Conservation (phyloP, 92 coral and sea anemone genomes). For the Porites rus region DNA sequence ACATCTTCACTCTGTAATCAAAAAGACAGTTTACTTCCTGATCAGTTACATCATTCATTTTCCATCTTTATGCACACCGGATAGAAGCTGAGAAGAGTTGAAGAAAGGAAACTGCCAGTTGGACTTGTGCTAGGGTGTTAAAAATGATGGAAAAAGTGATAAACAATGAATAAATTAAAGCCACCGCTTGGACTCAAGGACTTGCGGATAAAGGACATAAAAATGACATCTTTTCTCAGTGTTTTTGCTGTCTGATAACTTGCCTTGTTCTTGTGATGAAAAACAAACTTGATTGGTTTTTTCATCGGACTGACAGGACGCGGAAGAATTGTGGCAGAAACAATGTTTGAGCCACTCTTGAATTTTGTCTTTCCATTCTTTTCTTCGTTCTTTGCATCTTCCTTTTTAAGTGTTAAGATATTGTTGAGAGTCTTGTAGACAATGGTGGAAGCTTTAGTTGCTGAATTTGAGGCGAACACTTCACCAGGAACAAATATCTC, state of each 20-base stretch:
- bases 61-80: too few relatives aligned
- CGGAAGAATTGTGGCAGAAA: constrained; percentile 31
- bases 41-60: neutral
- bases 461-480: constrained; percentile 37
- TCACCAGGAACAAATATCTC: constrained; percentile 60
- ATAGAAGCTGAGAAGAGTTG: too few relatives aligned
- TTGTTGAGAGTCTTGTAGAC: constrained; percentile 70
- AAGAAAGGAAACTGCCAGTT: too few relatives aligned
- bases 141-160: too few relatives aligned
- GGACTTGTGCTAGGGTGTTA: too few relatives aligned
- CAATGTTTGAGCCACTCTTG: constrained; percentile 11
- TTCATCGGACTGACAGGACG: constrained; percentile 8
- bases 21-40: neutral
- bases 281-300: constrained; percentile 30
- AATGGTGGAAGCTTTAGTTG: constrained; percentile 54
- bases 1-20: constrained; percentile 1
- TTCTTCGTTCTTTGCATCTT: neutral
- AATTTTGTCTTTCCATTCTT: neutral
- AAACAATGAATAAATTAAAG: too few relatives aligned
- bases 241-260: too few relatives aligned
- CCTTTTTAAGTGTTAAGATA: constrained; percentile 41
- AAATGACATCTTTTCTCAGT: too few relatives aligned
- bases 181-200: too few relatives aligned
- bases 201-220: too few relatives aligned
- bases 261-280: constrained; percentile 18